phyloP scores from a whole-genome alignment of 2,113 vertebrate genomes.

The Chiloscyllium plagiosum region DNA sequence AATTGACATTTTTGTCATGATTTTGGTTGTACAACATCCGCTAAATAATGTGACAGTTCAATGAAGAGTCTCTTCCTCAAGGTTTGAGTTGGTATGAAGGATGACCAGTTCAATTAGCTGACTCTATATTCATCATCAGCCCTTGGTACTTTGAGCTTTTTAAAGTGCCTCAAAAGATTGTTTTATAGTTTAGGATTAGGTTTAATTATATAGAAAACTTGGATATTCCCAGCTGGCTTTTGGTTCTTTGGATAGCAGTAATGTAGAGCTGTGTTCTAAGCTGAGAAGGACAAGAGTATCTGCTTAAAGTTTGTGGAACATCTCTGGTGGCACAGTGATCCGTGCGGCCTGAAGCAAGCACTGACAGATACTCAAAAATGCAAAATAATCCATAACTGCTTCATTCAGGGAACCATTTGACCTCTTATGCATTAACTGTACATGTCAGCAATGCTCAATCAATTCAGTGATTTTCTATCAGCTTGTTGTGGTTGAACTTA shows the following conservation, averaged over 20 bases:
- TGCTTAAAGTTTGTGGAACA: background rate
- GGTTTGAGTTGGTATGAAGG: background rate
- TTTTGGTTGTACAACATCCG: background rate
- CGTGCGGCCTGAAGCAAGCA: background rate
- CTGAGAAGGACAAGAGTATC: background rate
- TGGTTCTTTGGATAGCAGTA: background rate
- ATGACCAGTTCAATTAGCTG: slow-evolving; percentile 18
- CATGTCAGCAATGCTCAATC: background rate
- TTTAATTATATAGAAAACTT: background rate
- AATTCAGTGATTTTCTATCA: background rate
- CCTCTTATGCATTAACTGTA: background rate
- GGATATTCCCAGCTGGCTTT: background rate
- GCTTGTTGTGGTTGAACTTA: background rate
- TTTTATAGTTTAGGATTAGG: background rate
- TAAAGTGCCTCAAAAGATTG: background rate
- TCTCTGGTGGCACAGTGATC: background rate
- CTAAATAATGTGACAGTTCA: background rate
- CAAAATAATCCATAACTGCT: background rate
- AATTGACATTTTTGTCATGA: background rate
- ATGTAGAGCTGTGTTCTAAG: background rate
- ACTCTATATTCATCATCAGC: background rate
- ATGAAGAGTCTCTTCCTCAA: background rate
- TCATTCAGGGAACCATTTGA: background rate
- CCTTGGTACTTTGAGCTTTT: background rate
- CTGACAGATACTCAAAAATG: background rate